Base-by-base conservation (phyloP, 2,797 vertebrate genomes). In the Gallinago solitaria region DNA sequence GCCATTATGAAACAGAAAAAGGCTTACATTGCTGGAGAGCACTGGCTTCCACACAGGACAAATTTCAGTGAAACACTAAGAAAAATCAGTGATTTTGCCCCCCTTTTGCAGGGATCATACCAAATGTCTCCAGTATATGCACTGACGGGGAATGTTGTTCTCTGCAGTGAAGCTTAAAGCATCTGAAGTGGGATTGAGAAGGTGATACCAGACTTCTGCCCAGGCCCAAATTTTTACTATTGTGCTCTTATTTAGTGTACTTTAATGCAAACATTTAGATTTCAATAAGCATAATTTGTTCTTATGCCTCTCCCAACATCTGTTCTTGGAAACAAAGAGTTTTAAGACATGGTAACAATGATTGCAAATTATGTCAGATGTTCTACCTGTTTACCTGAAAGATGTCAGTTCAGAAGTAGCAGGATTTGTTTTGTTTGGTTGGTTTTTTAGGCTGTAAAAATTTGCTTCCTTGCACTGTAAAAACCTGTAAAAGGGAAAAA, bases 401-500 rank as follows among this genome's bases (percentile, higher is more conserved):
- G 98, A 98, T 92, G 97, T 98, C 21, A 98, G 71, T 25, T 97
- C 95, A 9, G 98, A 97, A 76, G 97, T 96, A 95, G 97, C 96
- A 91, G 97, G 95, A 92, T 98, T 97, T 87, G 97, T 98, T 97
- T 97, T 98, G 64, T 64, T 83, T 85, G 65, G 41, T 97, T 92
- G 94, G 94, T 48, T 64, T 81, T 98, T 89, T 45, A 80, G 93
- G 98, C 98, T 7, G 97, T 98, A 96, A 98, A 98, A 97, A 98
- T 98, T 27, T 99, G 84, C 43, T 98, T 98, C 35, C 97, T 98
- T 4, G 98, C 97, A 61, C 98, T 98, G 96, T 97, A 98, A 93
- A 93, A 98, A 41, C 73, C 98, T 99, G 97, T 28, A 92, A 90
- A 87, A 84, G 23, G 54, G 39, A 87, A 80, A 87, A 85, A n/a